Evolutionary conservation across 2,797 vertebrate genomes (phyloP).

Genomic region (Pteropus rufus): DNA sequence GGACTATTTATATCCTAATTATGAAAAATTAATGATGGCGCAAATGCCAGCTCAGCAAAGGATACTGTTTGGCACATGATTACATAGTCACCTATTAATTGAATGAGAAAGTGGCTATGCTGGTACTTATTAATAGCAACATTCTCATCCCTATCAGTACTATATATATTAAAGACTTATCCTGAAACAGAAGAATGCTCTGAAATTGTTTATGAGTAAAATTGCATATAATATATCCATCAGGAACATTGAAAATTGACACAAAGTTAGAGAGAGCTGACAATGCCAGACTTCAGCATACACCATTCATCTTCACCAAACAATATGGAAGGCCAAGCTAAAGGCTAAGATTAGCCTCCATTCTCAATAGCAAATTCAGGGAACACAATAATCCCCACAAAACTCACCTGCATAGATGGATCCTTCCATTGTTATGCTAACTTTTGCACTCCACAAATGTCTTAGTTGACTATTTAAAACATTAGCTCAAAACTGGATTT

Average conservation of each 20-base stretch:
- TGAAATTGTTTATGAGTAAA: not conserved
- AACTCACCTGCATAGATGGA: not conserved
- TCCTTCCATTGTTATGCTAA: not conserved
- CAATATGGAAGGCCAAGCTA: not conserved
- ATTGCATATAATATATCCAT: not conserved
- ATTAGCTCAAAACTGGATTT: not conserved
- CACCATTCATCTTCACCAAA: not conserved
- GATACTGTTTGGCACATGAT: slow-evolving; percentile 4
- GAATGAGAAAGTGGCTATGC: not conserved
- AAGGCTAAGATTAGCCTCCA: not conserved
- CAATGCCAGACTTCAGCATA: not conserved
- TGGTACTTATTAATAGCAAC: not conserved
- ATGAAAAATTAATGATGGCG: slow-evolving; percentile 17
- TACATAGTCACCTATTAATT: not conserved
- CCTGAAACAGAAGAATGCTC: slow-evolving; percentile 6
- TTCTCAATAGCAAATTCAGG: not conserved
- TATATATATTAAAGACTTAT: not conserved
- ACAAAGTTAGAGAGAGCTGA: not conserved
- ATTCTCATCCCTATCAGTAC: not conserved
- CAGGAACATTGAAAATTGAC: not conserved
- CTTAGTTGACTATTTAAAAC: not conserved
- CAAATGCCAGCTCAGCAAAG: slow-evolving; percentile 18
- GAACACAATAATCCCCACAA: not conserved
- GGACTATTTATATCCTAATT: slow-evolving; percentile 42
- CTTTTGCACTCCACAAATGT: not conserved